Evolutionary conservation across 2,113 vertebrate species (phyloP).

Genomic region (Canis aureus): DNA sequence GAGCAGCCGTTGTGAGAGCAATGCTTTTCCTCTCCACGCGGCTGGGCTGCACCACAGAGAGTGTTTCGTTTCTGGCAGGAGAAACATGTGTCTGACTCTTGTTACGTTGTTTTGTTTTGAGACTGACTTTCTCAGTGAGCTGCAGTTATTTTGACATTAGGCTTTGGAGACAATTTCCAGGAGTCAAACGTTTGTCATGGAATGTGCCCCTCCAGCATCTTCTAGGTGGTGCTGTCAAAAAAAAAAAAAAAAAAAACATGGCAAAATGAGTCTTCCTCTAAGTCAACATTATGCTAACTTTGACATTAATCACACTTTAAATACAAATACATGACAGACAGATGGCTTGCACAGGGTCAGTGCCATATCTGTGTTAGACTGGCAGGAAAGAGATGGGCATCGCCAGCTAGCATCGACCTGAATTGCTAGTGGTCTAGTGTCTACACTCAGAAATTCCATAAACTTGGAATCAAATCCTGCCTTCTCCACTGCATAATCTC

Average conservation of each 20-base stretch:
- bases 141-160: conserved; percentile 79
- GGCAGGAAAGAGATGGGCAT: not conserved
- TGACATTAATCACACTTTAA: not conserved
- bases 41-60: conserved; percentile 39
- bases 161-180: conserved; percentile 16
- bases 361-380: not conserved
- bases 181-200: conserved; percentile 71
- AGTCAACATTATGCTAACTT: conserved; percentile 30
- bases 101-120: conserved; percentile 77
- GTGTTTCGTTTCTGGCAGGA: conserved; percentile 46
- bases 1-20: not conserved
- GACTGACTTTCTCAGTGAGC: conserved; percentile 67
- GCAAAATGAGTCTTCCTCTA: not conserved
- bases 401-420: accelerated
- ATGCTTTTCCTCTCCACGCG: not conserved
- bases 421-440: not conserved
- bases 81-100: conserved; percentile 38
- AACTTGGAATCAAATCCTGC: not conserved
- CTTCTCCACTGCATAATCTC: not conserved
- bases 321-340: accelerated
- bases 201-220: conserved; percentile 41
- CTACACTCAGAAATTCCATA: not conserved
- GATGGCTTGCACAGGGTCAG: not conserved
- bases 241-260: too few species aligned
- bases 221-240: conserved; percentile 52